phyloP scores from a whole-genome alignment of 2,888 invertebrate genomes.

The Catocala nupta region DNA sequence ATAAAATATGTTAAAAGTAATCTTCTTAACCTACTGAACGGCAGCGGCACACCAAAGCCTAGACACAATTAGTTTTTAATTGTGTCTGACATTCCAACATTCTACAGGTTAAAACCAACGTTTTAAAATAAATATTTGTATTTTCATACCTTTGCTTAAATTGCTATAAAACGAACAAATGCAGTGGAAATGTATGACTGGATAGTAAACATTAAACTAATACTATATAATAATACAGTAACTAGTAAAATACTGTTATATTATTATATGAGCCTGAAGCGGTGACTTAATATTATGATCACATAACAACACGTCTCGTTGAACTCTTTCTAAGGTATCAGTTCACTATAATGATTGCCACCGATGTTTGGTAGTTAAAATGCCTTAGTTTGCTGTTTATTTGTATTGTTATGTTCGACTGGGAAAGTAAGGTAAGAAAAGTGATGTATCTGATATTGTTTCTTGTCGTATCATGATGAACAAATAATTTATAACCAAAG shows the following conservation, averaged over 20 bases:
- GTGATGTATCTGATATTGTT: slow-evolving; percentile 1
- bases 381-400: background rate
- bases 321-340: slow-evolving; percentile 16
- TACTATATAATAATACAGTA: no score
- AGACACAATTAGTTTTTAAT: no score
- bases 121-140: no score
- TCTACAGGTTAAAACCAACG: no score
- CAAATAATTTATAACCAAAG: background rate
- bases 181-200: no score
- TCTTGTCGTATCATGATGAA: slow-evolving; percentile 21
- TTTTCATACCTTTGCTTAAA: no score
- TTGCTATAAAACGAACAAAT: no score
- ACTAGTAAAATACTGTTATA: background rate
- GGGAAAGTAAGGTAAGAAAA: background rate
- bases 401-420: background rate
- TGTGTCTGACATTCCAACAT: no score
- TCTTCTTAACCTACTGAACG: no score
- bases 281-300: slow-evolving; percentile 6
- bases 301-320: slow-evolving; percentile 13
- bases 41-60: no score
- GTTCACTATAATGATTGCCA: background rate
- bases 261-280: background rate
- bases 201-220: no score
- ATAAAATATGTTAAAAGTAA: no score
- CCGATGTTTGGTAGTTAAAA: background rate